A percentile compares a stretch with the other conserved stretches of the same genome.
Evolutionary conservation across 2,113 vertebrate genomes (phyloP).

Genomic region (Tachuris rubrigastra): DNA sequence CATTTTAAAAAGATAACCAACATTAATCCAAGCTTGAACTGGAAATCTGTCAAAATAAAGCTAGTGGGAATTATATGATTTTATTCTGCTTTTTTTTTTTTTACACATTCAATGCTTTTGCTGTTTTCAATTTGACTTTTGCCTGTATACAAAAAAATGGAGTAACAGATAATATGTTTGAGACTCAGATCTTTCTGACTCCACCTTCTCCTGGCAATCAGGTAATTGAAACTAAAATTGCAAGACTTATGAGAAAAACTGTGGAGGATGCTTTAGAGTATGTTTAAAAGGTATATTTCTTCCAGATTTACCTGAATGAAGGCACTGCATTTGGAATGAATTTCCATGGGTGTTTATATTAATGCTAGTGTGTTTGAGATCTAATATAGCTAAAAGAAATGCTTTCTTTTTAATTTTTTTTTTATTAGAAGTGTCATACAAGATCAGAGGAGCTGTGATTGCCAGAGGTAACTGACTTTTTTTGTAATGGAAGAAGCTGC

Average conservation of each 20-base stretch:
- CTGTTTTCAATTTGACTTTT: not conserved
- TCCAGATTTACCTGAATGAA: not conserved
- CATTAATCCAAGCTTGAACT: not conserved
- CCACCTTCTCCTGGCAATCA: not conserved
- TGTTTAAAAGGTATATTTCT: not conserved
- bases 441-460: not conserved
- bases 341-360: not conserved
- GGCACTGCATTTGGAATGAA: not conserved
- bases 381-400: not conserved
- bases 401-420: not conserved
- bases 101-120: not conserved
- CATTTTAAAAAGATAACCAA: not conserved
- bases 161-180: not conserved
- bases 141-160: not conserved
- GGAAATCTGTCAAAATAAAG: not conserved
- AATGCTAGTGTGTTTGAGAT: not conserved
- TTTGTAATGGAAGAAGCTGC: not conserved
- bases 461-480: not conserved
- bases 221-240: not conserved
- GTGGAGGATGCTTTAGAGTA: not conserved
- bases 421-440: not conserved
- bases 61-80: not conserved
- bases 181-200: not conserved
- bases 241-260: not conserved
- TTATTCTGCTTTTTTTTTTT: not conserved